These are phyloP conservation scores for Lota lota DNA, from an alignment of 2,113 vertebrate genomes.

Conservation along the genomic window DNA sequence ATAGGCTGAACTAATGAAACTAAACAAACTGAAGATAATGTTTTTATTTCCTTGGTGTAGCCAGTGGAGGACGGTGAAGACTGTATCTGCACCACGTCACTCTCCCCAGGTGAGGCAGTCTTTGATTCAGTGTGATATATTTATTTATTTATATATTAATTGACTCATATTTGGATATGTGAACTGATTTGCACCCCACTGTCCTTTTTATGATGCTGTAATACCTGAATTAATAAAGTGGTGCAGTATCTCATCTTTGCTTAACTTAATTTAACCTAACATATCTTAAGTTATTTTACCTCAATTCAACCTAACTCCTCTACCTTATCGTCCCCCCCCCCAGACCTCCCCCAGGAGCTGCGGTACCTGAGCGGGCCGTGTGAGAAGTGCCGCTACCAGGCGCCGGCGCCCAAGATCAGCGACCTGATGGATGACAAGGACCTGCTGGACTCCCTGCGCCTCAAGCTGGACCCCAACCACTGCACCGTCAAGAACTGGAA, in stretches of 20 bases:
- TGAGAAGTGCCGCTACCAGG: constrained; percentile 72
- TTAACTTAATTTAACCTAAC: too few relatives aligned
- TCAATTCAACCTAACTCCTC: too few relatives aligned
- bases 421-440: constrained; percentile 97
- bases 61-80: constrained; percentile 72
- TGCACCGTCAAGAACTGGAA: constrained; percentile 99
- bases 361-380: constrained; percentile 58
- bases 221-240: too few relatives aligned
- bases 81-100: constrained; percentile 59
- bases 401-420: constrained; percentile 86
- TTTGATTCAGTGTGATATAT: neutral
- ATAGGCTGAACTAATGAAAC: too few relatives aligned
- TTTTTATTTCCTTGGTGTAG: constrained; percentile 52
- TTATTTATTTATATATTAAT: too few relatives aligned
- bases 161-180: too few relatives aligned
- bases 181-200: neutral
- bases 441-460: constrained; percentile 86
- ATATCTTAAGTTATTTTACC: too few relatives aligned
- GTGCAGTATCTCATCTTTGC: too few relatives aligned
- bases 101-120: constrained; percentile 63
- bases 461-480: constrained; percentile 93
- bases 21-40: neutral
- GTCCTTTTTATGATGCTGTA: neutral
- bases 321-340: constrained; percentile 9
- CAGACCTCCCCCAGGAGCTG: constrained; percentile 67